Percentiles rank a stretch among this genome's conserved stretches.
These are phyloP conservation scores for Discoglossus pictus DNA, from an alignment of 2,797 vertebrate species.

Conservation along the genomic window DNA sequence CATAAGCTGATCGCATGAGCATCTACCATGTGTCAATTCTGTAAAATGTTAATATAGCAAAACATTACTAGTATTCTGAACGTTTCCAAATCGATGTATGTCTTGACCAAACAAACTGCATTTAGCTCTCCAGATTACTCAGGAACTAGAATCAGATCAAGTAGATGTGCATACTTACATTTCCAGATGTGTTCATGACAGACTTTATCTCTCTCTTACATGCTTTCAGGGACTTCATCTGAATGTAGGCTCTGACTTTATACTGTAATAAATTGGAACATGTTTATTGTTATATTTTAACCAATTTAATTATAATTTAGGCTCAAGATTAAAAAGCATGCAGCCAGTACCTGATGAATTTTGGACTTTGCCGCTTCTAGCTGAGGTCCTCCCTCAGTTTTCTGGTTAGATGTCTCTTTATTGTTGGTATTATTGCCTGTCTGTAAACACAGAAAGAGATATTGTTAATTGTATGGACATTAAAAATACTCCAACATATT, in stretches of 20 bases:
- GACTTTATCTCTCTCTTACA: constrained; percentile 98
- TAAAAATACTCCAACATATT: too few relatives aligned
- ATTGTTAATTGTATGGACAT: not conserved
- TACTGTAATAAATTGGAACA: constrained; percentile 72
- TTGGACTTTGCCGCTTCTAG: constrained; percentile 92
- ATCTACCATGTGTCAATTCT: too few relatives aligned
- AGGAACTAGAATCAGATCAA: too few relatives aligned
- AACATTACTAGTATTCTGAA: too few relatives aligned
- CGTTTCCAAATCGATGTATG: too few relatives aligned
- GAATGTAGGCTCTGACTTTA: constrained; percentile 96
- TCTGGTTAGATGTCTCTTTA: constrained; percentile 85
- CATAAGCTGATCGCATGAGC: too few relatives aligned
- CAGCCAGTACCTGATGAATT: constrained; percentile 86
- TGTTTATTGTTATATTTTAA: not conserved
- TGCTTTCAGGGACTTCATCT: constrained; percentile 98
- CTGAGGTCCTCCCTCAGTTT: constrained; percentile 82
- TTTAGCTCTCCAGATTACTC: too few relatives aligned
- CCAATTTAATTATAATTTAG: not conserved
- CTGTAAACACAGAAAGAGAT: constrained; percentile 63
- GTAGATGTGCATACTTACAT: constrained; percentile 89
- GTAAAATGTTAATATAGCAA: too few relatives aligned
- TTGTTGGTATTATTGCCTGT: constrained; percentile 72
- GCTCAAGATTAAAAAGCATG: not conserved
- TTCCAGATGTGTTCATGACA: constrained; percentile 98
- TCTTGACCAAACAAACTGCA: too few relatives aligned